phyloP scores from a whole-genome alignment of 2,113 vertebrate species.

The Rana temporaria region DNA sequence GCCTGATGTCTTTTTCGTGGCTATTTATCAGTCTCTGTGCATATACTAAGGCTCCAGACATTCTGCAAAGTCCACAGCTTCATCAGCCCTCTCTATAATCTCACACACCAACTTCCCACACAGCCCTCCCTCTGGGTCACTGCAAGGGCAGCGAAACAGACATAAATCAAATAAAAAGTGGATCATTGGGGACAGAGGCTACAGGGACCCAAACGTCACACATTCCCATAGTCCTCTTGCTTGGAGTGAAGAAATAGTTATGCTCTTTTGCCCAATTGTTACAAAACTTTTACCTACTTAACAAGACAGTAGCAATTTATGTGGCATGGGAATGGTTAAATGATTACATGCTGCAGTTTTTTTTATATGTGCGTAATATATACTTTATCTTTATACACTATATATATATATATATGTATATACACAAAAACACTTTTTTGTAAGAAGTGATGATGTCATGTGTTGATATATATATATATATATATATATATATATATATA shows the following conservation, averaged over 20 bases:
- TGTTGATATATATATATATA: too few species aligned
- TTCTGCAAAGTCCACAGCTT: constrained; percentile 69
- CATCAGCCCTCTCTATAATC: constrained; percentile 58
- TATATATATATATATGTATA: background rate
- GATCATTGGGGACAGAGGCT: constrained; percentile 71
- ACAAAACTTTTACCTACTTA: constrained; percentile 28
- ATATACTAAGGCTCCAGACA: constrained; percentile 70
- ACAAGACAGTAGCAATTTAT: background rate
- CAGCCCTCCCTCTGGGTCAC: constrained; percentile 61
- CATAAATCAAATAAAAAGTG: constrained; percentile 74
- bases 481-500: too few species aligned
- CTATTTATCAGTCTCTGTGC: constrained; percentile 72
- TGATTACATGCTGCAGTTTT: background rate
- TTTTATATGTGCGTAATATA: background rate
- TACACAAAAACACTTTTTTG: too few species aligned
- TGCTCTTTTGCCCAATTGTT: constrained; percentile 60
- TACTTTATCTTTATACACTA: background rate
- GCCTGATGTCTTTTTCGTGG: constrained; percentile 52
- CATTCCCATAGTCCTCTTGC: constrained; percentile 66
- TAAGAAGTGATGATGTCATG: too few species aligned
- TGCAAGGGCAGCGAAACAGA: constrained; percentile 55
- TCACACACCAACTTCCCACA: constrained; percentile 75
- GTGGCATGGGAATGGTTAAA: constrained; percentile 25
- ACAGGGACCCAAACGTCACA: constrained; percentile 68
- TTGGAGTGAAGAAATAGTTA: constrained; percentile 61